Evolutionary conservation across 2,113 vertebrate species (phyloP).

Genomic region (Catagonus wagneri): DNA sequence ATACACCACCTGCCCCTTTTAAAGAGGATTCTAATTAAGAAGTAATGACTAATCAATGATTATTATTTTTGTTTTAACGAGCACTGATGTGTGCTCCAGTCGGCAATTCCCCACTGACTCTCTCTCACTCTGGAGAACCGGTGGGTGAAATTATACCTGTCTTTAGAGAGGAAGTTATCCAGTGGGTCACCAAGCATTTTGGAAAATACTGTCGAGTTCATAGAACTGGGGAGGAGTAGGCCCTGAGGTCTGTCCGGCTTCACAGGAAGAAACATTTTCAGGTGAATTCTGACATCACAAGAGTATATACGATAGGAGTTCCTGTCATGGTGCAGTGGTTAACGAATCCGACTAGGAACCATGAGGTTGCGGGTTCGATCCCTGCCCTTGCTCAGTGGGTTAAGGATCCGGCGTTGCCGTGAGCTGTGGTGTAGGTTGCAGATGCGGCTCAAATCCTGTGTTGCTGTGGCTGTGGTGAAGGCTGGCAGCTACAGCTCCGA

Average conservation of each 20-base stretch:
- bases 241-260: background rate
- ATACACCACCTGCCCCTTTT: rapidly evolving
- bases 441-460: too few species aligned
- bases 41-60: background rate
- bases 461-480: too few species aligned
- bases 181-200: background rate
- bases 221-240: background rate
- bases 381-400: too few species aligned
- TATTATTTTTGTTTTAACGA: background rate
- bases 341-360: too few species aligned
- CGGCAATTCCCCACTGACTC: too few species aligned
- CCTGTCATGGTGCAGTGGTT: too few species aligned
- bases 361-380: too few species aligned
- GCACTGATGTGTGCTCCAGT: background rate
- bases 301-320: rapidly evolving
- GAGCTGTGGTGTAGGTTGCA: too few species aligned
- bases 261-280: background rate
- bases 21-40: background rate
- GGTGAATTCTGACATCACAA: background rate
- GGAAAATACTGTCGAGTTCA: background rate
- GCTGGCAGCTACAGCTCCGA: too few species aligned
- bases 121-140: background rate
- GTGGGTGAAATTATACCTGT: background rate
- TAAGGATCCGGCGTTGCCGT: too few species aligned
- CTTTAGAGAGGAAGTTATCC: background rate